phyloP scores from a whole-genome alignment of 2,888 invertebrate species.

The Drosophila fungiperda region DNA sequence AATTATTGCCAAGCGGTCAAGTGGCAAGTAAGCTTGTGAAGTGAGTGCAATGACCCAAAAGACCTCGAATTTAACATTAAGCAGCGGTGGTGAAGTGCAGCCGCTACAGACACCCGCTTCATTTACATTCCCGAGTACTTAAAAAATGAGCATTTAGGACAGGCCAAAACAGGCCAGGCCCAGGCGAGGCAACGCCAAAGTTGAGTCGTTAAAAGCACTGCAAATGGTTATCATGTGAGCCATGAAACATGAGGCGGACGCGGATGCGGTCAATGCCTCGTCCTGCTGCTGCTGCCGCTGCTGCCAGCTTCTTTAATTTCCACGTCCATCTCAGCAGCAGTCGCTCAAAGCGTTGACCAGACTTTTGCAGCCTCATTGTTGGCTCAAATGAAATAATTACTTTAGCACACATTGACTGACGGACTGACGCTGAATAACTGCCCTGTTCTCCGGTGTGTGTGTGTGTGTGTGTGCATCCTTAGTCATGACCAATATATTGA shows the following conservation, averaged over 20 bases:
- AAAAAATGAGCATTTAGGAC: slow-evolving; percentile 57
- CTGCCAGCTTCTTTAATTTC: slow-evolving; percentile 80
- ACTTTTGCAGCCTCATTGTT: slow-evolving; percentile 82
- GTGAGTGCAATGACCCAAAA: slow-evolving; percentile 67
- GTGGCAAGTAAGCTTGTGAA: background rate
- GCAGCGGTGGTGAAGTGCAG: slow-evolving; percentile 30
- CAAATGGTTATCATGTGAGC: slow-evolving; percentile 57
- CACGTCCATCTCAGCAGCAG: slow-evolving; percentile 77
- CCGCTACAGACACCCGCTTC: slow-evolving; percentile 73
- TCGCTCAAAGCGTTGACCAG: slow-evolving; percentile 63
- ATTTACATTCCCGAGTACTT: slow-evolving; percentile 81
- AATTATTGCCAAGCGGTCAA: background rate
- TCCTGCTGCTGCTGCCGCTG: slow-evolving; percentile 19
- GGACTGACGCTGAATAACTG: slow-evolving; percentile 45
- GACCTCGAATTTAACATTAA: slow-evolving; percentile 66
- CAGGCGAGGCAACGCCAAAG: slow-evolving; percentile 50
- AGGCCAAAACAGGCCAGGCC: slow-evolving; percentile 10
- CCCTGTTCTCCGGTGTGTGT: slow-evolving; percentile 12
- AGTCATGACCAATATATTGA: slow-evolving; percentile 81
- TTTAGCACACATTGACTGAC: slow-evolving; percentile 75
- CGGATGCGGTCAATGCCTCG: slow-evolving; percentile 36
- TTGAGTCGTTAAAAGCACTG: slow-evolving; percentile 74
- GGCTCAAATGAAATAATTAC: slow-evolving; percentile 83
- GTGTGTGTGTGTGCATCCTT: slow-evolving; percentile 62
- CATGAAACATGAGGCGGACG: slow-evolving; percentile 31